Evolutionary conservation across 53 echinoderm and acorn worm species (phyloP), one percentile per base, ranked within the genome.

Genomic region (Mesocentrotus franciscanus): DNA sequence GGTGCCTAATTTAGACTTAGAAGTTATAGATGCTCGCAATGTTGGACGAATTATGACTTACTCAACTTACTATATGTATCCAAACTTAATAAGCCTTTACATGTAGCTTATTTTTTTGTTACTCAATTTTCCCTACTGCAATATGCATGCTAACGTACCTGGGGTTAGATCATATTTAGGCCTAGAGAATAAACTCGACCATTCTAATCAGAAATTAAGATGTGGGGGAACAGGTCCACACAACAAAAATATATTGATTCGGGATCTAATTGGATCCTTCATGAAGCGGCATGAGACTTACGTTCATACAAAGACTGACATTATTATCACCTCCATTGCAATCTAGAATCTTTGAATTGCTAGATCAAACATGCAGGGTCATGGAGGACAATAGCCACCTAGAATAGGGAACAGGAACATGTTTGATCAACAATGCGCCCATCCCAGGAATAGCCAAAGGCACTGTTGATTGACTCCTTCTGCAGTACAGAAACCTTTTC

Each of bases 291-390:
- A 29, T 32, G 29, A 15, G 10, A 33, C 24, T 33, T 30, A 24
- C 39, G 2, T 36, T 13, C 16, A 36, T 20, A 79, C 79, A 79
- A 79, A 36, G 72, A 39, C 39, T 79, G 15, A 12, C 7, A 72
- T n/a, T 9, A 17, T 79, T 35, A 79, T 39, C 35, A 39, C 35
- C 35, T 39, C 18, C 79, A 1, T 79, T 39, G 26, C 72, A 34
- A 79, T 14, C 42, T 79, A 79, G 35, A 39, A 39, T 16, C 57
- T 56, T 85, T 85, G 87, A 57, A 49, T 17, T 26, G 83, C 20
- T 83, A 24, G 83, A 42, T 83, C 83, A 83, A 49, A 83, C 83
- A 83, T 36, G 87, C 87, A 85, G 87, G 87, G 87, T 57, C 87
- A 27, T 26, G 20, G 56, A 26, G 56, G n/a, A 85, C 87, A 85